Percentiles rank a stretch among this genome's conserved stretches.
These are phyloP conservation scores for Physella acuta DNA, from an alignment of 1,140 invertebrate species.

Conservation along the genomic window DNA sequence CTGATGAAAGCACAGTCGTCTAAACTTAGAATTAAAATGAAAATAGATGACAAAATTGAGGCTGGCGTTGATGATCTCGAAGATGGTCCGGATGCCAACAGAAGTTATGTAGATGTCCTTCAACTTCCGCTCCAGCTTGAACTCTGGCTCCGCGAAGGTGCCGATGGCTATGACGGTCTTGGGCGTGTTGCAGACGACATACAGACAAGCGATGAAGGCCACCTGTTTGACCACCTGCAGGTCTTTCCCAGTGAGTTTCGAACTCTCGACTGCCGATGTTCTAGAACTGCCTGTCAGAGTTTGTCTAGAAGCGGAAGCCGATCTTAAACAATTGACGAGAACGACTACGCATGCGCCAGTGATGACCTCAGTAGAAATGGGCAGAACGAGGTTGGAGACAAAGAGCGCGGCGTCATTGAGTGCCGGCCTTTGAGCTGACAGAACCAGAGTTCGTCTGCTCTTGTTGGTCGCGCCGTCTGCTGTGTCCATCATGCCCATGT, in stretches of 20 bases:
- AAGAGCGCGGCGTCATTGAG: no score
- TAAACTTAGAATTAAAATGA: not conserved
- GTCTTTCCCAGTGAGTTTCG: not conserved
- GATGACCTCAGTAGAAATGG: not conserved
- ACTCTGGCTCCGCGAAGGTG: not conserved
- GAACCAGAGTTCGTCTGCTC: not conserved
- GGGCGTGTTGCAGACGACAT: conserved; percentile 5
- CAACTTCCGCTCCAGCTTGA: not conserved
- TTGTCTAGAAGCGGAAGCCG: not conserved
- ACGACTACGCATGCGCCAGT: not conserved
- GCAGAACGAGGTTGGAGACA: not conserved
- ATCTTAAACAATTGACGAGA: not conserved
- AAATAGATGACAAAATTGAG: not conserved
- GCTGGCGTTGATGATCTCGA: not conserved
- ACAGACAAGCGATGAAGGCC: not conserved
- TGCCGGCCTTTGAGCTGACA: not conserved
- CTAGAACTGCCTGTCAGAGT: not conserved
- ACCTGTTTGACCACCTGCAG: not conserved
- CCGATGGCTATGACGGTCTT: not conserved
- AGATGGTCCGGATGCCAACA: not conserved
- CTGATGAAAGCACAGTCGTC: no score
- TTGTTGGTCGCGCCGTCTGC: not conserved
- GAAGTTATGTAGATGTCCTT: not conserved
- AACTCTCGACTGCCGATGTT: no score
- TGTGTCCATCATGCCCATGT: not conserved